A percentile compares a stretch with the other conserved stretches of the same genome.
Evolutionary conservation across 1,140 invertebrate genomes (phyloP).

Genomic region (Platorchestia sp.): DNA sequence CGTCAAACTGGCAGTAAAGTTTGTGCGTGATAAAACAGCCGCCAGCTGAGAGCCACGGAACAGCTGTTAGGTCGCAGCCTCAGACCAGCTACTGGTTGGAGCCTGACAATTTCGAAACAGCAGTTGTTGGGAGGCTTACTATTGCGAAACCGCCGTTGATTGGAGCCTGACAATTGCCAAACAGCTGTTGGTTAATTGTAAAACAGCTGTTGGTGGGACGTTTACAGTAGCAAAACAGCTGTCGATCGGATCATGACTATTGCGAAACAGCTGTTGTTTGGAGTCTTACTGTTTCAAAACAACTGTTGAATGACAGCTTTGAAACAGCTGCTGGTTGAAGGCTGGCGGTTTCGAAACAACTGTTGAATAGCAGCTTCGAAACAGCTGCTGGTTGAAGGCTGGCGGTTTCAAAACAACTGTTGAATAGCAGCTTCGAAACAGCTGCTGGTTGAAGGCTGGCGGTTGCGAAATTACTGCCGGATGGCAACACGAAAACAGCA

Average conservation of each 20-base stretch:
- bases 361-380: background rate
- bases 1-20: constrained; percentile 16
- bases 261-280: too few species aligned
- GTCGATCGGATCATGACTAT: too few species aligned
- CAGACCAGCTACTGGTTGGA: background rate
- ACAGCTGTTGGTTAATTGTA: too few species aligned
- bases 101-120: too few species aligned
- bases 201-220: too few species aligned
- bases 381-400: background rate
- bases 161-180: too few species aligned
- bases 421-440: background rate
- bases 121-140: too few species aligned
- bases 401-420: background rate
- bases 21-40: background rate
- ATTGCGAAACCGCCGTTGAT: too few species aligned
- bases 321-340: background rate
- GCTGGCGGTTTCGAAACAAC: too few species aligned
- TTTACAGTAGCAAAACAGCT: too few species aligned
- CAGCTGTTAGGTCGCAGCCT: background rate
- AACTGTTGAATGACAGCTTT: background rate
- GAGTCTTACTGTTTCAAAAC: background rate
- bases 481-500: background rate
- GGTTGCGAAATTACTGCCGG: too few species aligned
- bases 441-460: background rate
- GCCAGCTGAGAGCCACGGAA: background rate